These are phyloP conservation scores for Leptarthrus brevirostris DNA, from an alignment of 2,888 invertebrate genomes.

Conservation along the genomic window DNA sequence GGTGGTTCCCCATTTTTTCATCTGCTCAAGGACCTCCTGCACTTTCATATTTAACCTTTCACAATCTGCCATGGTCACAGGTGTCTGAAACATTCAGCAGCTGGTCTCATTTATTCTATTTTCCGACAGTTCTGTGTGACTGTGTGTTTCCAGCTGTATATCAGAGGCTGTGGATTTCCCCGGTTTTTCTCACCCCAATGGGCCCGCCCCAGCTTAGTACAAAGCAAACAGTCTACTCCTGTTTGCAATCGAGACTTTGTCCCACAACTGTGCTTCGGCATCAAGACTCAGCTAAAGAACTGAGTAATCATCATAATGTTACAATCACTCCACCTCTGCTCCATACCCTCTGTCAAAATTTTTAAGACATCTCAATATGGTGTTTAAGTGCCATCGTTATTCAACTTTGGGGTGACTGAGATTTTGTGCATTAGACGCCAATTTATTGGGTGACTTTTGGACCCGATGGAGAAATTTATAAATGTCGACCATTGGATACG, in stretches of 20 bases:
- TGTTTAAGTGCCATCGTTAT: conserved; percentile 49
- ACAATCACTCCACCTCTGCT: conserved; percentile 29
- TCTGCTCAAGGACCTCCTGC: conserved; percentile 28
- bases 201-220: not conserved
- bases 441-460: conserved; percentile 1
- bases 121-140: conserved; percentile 48
- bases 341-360: conserved; percentile 28
- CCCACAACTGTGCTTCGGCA: conserved; percentile 18
- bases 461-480: too few relatives aligned
- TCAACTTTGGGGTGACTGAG: conserved; percentile 44
- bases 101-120: conserved; percentile 53
- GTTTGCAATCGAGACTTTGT: conserved; percentile 41
- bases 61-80: conserved; percentile 55
- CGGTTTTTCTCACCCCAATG: conserved; percentile 35
- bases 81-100: conserved; percentile 55
- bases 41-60: conserved; percentile 49
- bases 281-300: not conserved
- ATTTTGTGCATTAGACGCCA: conserved; percentile 37
- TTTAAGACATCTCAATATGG: conserved; percentile 51
- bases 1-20: conserved; percentile 32
- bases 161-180: conserved; percentile 37
- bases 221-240: not conserved
- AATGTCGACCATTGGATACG: too few relatives aligned
- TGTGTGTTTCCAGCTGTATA: conserved; percentile 31
- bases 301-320: conserved; percentile 49